Conservation (phyloP, 2,797 vertebrate genomes). For the Gadopsis marmoratus region DNA sequence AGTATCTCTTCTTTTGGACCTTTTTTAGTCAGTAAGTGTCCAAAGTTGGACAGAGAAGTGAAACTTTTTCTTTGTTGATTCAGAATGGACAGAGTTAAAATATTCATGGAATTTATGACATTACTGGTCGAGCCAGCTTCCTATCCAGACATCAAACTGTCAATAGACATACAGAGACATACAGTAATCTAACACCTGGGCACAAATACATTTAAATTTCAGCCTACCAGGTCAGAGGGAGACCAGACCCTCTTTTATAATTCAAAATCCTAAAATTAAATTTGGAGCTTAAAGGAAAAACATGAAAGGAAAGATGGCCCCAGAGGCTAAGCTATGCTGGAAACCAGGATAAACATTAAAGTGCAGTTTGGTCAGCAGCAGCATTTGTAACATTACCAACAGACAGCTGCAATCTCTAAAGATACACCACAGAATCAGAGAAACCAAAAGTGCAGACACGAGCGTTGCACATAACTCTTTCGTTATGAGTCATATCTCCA, state of each 20-base stretch:
- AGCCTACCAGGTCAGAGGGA: constrained; percentile 38
- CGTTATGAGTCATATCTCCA: constrained; percentile 21
- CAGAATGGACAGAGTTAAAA: constrained; percentile 23
- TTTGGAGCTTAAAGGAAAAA: constrained; percentile 46
- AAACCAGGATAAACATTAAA: constrained; percentile 18
- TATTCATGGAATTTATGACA: constrained; percentile 46
- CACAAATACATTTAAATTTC: constrained; percentile 51
- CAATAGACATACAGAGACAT: constrained; percentile 14
- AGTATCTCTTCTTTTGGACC: neutral
- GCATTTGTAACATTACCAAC: constrained; percentile 6
- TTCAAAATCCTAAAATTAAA: constrained; percentile 57
- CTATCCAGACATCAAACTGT: constrained; percentile 19
- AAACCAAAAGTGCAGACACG: constrained; percentile 8
- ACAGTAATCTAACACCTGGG: constrained; percentile 41
- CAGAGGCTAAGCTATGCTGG: constrained; percentile 27
- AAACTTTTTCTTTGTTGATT: constrained; percentile 13
- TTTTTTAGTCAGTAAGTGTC: neutral
- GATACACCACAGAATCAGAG: constrained; percentile 16
- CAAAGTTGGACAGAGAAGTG: neutral
- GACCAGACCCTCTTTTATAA: constrained; percentile 45
- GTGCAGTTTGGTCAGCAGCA: constrained; percentile 16
- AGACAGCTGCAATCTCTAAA: constrained; percentile 12
- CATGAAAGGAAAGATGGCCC: constrained; percentile 46
- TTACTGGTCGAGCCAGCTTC: constrained; percentile 18
- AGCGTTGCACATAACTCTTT: neutral